phyloP scores from a whole-genome alignment of 1,140 invertebrate species.

The Centruroides sculpturatus region DNA sequence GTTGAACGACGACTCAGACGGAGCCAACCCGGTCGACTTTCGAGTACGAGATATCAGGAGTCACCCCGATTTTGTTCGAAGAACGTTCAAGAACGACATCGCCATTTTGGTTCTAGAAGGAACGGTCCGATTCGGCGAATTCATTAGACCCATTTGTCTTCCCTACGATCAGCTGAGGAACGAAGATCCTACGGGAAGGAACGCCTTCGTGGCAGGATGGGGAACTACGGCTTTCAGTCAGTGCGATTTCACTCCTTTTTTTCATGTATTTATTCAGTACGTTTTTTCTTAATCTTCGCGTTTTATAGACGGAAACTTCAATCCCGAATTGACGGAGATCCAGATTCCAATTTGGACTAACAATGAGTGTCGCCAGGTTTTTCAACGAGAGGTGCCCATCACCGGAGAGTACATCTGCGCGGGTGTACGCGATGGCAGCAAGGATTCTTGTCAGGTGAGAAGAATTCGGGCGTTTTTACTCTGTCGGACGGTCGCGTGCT shows the following conservation, averaged over 20 bases:
- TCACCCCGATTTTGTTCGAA: constrained; percentile 17
- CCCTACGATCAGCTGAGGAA: constrained; percentile 26
- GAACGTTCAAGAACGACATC: constrained; percentile 24
- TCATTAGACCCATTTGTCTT: constrained; percentile 22
- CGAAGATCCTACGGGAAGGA: constrained; percentile 29
- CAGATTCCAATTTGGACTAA: constrained; percentile 10
- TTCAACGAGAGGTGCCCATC: constrained; percentile 12
- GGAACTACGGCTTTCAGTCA: constrained; percentile 29
- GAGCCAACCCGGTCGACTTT: neutral
- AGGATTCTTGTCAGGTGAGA: constrained; percentile 50
- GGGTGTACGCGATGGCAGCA: constrained; percentile 70
- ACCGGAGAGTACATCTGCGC: constrained; percentile 47
- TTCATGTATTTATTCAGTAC: too few relatives aligned
- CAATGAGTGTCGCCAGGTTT: constrained; percentile 6
- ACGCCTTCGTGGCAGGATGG: constrained; percentile 59
- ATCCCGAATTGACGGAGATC: constrained; percentile 3
- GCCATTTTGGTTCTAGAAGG: constrained; percentile 21
- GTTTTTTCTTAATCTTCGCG: too few relatives aligned
- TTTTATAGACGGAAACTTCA: too few relatives aligned
- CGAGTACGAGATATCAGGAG: neutral
- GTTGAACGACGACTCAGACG: constrained; percentile 28
- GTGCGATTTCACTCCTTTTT: neutral
- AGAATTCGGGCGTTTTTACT: neutral
- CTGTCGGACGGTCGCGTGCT: too few relatives aligned
- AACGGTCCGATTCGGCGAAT: constrained; percentile 17